These are phyloP conservation scores for Sebastes itinus DNA, from an alignment of 2,797 vertebrate genomes.

Conservation along the genomic window DNA sequence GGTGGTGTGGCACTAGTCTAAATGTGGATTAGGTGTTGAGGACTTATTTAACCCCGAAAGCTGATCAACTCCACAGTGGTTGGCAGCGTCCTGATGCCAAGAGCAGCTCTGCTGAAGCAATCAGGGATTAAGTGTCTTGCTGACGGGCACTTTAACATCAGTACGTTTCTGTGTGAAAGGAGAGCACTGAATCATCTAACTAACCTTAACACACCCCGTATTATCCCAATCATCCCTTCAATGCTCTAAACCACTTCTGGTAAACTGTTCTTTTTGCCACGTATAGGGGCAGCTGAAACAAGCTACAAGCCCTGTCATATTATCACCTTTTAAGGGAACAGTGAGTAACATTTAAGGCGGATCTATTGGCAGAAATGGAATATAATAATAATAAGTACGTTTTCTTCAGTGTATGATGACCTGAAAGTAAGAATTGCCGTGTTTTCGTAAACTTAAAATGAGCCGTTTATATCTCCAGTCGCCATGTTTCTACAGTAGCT, in stretches of 20 bases:
- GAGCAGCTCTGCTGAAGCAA: conserved; percentile 30
- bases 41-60: conserved; percentile 57
- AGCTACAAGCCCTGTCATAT: neutral
- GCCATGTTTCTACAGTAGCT: too few relatives aligned
- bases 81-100: conserved; percentile 45
- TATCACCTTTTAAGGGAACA: neutral
- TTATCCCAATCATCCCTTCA: neutral
- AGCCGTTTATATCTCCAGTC: too few relatives aligned
- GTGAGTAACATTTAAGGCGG: too few relatives aligned
- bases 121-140: conserved; percentile 53
- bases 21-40: conserved; percentile 28
- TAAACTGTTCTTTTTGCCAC: neutral
- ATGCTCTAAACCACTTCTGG: conserved; percentile 1
- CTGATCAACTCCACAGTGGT: conserved; percentile 44
- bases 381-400: too few relatives aligned
- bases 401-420: too few relatives aligned
- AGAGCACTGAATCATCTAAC: conserved; percentile 15
- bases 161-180: conserved; percentile 23
- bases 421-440: accelerated
- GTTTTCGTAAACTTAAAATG: too few relatives aligned
- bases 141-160: conserved; percentile 43
- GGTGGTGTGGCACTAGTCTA: conserved; percentile 6
- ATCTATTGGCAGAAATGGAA: too few relatives aligned
- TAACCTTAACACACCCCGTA: neutral
- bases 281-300: neutral